Percentiles rank a stretch among this genome's conserved stretches.
These are phyloP conservation scores for Leptinotarsa texana DNA, from an alignment of 1,140 invertebrate species.

Conservation along the genomic window DNA sequence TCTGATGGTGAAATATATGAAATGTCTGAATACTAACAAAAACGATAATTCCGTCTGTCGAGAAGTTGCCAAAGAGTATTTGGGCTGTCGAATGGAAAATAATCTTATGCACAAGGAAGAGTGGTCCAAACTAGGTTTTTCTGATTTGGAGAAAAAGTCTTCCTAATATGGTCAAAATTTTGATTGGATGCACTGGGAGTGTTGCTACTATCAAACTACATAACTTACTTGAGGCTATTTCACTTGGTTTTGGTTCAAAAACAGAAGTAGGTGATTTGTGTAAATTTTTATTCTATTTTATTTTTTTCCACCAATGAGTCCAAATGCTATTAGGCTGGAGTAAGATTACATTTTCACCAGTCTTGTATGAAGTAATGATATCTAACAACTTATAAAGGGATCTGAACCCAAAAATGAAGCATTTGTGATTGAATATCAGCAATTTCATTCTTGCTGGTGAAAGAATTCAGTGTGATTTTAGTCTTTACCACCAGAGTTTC, in stretches of 20 bases:
- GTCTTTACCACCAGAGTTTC: too few species aligned
- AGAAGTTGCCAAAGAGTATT: conserved; percentile 77
- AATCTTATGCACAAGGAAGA: conserved; percentile 91
- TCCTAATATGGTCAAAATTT: conserved; percentile 61
- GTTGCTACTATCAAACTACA: conserved; percentile 88
- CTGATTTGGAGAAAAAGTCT: conserved; percentile 4
- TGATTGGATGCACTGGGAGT: conserved; percentile 88
- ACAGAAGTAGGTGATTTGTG: conserved; percentile 15
- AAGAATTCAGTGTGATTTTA: too few species aligned
- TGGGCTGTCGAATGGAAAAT: conserved; percentile 92
- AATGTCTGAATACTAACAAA: conserved; percentile 77
- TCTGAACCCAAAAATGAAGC: too few species aligned
- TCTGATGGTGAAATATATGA: conserved; percentile 88
- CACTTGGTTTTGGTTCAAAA: not conserved
- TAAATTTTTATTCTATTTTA: not conserved
- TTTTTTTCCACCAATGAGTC: not conserved
- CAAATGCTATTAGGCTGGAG: too few species aligned
- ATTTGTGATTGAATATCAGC: too few species aligned
- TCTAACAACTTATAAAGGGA: too few species aligned
- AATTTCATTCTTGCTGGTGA: too few species aligned
- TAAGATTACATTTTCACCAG: too few species aligned
- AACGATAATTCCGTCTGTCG: conserved; percentile 79
- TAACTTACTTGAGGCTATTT: conserved; percentile 57
- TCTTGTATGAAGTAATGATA: too few species aligned
- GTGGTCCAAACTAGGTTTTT: conserved; percentile 82